These are phyloP conservation scores for Sebastes hubbsi DNA, from an alignment of 2,797 vertebrate genomes.

Conservation along the genomic window DNA sequence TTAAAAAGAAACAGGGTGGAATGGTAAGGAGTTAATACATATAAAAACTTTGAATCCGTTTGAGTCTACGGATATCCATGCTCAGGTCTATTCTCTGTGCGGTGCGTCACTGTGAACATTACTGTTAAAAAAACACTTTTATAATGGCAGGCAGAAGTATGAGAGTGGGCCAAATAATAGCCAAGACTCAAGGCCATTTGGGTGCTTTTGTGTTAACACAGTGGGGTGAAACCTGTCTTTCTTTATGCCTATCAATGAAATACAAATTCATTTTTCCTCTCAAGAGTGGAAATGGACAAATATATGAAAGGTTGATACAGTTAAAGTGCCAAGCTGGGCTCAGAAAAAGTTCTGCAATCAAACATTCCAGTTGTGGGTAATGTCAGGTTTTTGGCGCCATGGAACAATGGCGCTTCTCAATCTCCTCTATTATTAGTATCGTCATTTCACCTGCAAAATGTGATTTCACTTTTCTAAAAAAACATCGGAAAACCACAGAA, in stretches of 20 bases:
- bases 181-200: not conserved
- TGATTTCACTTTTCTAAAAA: not conserved
- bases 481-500: not conserved
- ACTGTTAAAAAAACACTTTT: constrained; percentile 1
- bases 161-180: not conserved
- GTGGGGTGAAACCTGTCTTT: not conserved
- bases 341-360: not conserved
- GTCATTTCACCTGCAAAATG: not conserved
- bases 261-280: not conserved
- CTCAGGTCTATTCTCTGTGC: not conserved
- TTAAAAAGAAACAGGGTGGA: too few relatives aligned
- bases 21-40: not conserved
- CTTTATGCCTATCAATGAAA: not conserved
- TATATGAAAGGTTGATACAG: not conserved
- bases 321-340: not conserved
- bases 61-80: not conserved
- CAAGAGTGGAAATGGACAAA: not conserved
- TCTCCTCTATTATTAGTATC: not conserved
- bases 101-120: not conserved
- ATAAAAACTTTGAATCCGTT: not conserved
- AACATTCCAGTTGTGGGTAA: not conserved
- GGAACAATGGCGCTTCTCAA: not conserved
- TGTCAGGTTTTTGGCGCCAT: not conserved
- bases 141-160: not conserved
- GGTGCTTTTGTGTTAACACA: not conserved